Base-by-base conservation (phyloP, 37 sponge, comb jelly and placozoan species). In the Aplysina aerophoba region DNA sequence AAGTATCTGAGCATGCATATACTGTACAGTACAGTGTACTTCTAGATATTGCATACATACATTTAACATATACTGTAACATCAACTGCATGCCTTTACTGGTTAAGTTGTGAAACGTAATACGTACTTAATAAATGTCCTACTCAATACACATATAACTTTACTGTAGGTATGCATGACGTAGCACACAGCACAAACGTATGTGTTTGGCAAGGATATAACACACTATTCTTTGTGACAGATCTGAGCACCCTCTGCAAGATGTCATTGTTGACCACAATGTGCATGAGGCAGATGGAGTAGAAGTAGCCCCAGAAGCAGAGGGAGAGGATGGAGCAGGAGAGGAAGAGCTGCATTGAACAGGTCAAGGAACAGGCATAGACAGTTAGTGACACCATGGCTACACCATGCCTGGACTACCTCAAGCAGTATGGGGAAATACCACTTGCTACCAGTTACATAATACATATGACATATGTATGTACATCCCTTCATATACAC, bases 201-300 rank as follows among this genome's bases (percentile, higher is more conserved):
- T 20, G 19, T 17, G 6, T 69, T 31, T 30, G 34, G 19, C 34
- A n/a, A n/a, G 22, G 22, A 12, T 20, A 36, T n/a, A 25, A 28
- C 69, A 69, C 21, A 94, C 94, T 91, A 88, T 93, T 90, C 73
- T 90, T 93, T 14, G 94, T 93, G 60, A 96, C 83, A 38, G 93
- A 88, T 67, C 63, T 73, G 57, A 96, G 74, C 77, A 93, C 94
- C 59, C 96, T 83, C 64, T 81, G 84, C 20, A 96, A 85, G n/a
- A 93, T 86, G 74, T 96, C 94, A 89, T 93, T 96, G 79, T 93
- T 86, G 66, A 83, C 84, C 38, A 90, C 80, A 44, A 93, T 78
- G 84, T 80, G 82, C 21, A 91, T 63, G 12, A 88, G 85, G 67
- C 82, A 87, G 37, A 88, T 54, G 57, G 81, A 65, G 68, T 85